phyloP scores from a whole-genome alignment of 1,140 invertebrate genomes.

The Tigriopus japonicus region DNA sequence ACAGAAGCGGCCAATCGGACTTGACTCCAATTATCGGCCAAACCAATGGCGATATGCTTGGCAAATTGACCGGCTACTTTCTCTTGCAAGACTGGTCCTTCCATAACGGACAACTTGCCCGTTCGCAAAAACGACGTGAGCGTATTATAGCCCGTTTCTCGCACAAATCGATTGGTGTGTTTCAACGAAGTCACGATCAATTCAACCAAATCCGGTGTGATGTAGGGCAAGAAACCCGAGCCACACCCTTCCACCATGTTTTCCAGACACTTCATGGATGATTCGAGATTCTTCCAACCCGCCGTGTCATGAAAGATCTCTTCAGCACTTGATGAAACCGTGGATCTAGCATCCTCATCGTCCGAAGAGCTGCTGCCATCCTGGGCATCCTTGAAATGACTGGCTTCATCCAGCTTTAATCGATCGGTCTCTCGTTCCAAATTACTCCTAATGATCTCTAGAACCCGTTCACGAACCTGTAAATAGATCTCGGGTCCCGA shows the following conservation, averaged over 20 bases:
- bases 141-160: conserved; percentile 36
- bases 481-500: background rate
- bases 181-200: conserved; percentile 30
- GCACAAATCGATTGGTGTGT: conserved; percentile 35
- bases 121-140: conserved; percentile 27
- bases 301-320: conserved; percentile 32
- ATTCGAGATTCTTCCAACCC: conserved; percentile 36
- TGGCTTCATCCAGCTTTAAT: background rate
- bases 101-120: conserved; percentile 21
- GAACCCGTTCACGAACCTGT: background rate
- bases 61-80: conserved; percentile 1
- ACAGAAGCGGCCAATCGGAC: conserved; percentile 33
- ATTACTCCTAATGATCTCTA: background rate
- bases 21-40: conserved; percentile 39
- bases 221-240: conserved; percentile 12
- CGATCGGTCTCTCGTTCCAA: background rate
- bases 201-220: conserved; percentile 30
- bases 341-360: background rate
- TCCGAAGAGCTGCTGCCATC: conserved; percentile 15
- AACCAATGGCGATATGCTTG: conserved; percentile 24
- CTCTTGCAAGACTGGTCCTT: background rate
- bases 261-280: conserved; percentile 36
- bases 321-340: background rate
- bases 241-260: conserved; percentile 32
- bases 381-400: conserved; percentile 6